A percentile compares a stretch with the other conserved stretches of the same genome.
Conservation (phyloP, 2,888 invertebrate genomes). For the Tuta absoluta region DNA sequence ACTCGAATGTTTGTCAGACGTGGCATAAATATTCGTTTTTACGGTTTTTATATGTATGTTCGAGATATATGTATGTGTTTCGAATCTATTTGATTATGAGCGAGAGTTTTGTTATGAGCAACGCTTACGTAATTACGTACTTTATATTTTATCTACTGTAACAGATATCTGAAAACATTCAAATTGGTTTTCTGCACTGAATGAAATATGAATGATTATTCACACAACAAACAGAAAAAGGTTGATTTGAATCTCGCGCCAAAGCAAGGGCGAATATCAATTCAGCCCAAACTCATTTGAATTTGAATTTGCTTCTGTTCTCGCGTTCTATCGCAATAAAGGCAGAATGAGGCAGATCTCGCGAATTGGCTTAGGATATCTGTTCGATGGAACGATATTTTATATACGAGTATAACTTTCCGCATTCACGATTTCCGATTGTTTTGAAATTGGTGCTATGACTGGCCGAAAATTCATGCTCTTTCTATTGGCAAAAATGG, state of each 20-base stretch:
- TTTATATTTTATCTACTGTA: no score
- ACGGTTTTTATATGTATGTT: no score
- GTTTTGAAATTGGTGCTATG: not conserved
- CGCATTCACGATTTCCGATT: not conserved
- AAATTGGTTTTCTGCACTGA: not conserved
- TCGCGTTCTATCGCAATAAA: not conserved
- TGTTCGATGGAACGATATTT: not conserved
- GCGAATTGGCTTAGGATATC: not conserved
- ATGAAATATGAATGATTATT: slow-evolving; percentile 6
- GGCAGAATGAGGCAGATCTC: not conserved
- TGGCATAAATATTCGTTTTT: no score
- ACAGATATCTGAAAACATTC: not conserved
- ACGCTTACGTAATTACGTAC: no score
- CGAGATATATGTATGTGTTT: no score
- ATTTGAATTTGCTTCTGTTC: not conserved
- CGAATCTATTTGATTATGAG: no score
- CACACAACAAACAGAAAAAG: slow-evolving; percentile 5
- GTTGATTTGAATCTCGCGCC: slow-evolving; percentile 9
- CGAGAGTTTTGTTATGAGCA: no score
- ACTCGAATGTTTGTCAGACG: no score
- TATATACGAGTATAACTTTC: not conserved
- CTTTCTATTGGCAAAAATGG: not conserved
- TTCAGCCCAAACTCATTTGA: not conserved
- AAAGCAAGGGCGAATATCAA: slow-evolving; percentile 5
- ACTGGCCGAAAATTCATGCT: slow-evolving; percentile 10